phyloP scores from a whole-genome alignment of 2,888 invertebrate genomes.

The Polylopha cassiicola region DNA sequence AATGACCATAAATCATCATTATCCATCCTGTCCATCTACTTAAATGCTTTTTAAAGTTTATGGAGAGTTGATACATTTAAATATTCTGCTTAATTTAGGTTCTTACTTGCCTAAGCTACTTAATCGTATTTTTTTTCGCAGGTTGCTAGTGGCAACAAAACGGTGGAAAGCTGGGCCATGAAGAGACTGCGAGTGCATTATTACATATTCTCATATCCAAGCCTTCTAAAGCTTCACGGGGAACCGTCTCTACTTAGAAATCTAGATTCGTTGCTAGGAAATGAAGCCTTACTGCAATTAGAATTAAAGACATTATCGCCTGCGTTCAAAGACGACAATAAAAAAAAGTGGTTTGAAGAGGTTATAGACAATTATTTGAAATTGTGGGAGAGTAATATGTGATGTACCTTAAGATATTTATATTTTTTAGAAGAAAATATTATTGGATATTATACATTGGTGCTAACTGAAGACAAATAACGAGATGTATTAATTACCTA shows the following conservation, averaged over 20 bases:
- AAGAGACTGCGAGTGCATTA: constrained; percentile 84
- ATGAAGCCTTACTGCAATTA: constrained; percentile 90
- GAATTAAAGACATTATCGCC: constrained; percentile 88
- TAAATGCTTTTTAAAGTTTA: no score
- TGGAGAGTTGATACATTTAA: no score
- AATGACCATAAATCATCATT: no score
- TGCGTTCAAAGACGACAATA: constrained; percentile 84
- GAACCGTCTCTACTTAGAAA: constrained; percentile 82
- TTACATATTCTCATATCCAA: constrained; percentile 89
- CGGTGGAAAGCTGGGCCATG: constrained; percentile 86
- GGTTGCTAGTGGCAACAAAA: constrained; percentile 87
- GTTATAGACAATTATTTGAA: constrained; percentile 93
- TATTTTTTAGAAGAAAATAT: constrained; percentile 16
- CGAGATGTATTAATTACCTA: neutral
- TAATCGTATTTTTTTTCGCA: constrained; percentile 32
- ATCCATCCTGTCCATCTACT: no score
- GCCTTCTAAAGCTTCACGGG: constrained; percentile 88
- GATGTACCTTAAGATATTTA: constrained; percentile 46
- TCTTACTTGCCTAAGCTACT: neutral
- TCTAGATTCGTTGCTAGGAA: constrained; percentile 84
- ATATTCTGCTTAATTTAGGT: no score
- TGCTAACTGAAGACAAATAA: neutral
- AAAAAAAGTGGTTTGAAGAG: constrained; percentile 90
- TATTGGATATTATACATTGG: no score
- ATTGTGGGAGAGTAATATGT: constrained; percentile 93